Evolutionary conservation across 2,888 invertebrate genomes (phyloP), one percentile per base, ranked within the genome.

Genomic region (Hirtodrosophila confusa): DNA sequence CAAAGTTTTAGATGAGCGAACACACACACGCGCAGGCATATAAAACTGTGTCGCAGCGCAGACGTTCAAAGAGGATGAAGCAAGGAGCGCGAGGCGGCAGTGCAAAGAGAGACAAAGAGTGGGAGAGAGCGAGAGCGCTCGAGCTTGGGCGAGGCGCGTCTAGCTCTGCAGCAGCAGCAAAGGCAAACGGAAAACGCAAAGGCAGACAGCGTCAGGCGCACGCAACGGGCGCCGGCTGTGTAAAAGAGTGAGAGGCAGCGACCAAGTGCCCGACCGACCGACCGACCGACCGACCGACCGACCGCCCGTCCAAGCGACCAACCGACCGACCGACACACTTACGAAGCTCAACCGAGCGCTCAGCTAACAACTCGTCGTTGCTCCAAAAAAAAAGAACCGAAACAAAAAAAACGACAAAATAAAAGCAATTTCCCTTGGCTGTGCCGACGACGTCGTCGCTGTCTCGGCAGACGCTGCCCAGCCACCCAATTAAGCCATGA

Each of bases 401-500:
- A 23, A 6, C 35, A 50, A 39, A 35, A 43, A 31, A 60, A 53
- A 7, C 27, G n/a, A 53, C 45, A 45, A 40, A 57, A 57, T 51
- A 72, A 39, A 82, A 86, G 69, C 83, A 86, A 86, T 88, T 88
- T 82, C 75, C 83, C 85, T 67, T 80, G 62, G 57, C 66, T 61
- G 54, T 43, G 55, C 27, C 47, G 60, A 17, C 68, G 55, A 24
- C 47, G 60, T n/a, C 68, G 69, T 49, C 76, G 66, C 53, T 68
- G 72, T 76, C 75, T 74, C 88, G 70, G 69, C 88, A 83, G 88
- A 74, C 88, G 71, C 70, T 85, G 79, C 83, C 86, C 86, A 88
- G 83, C 83, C 86, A 82, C 79, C 83, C 76, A 86, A 83, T 82
- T 82, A 86, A 82, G 88, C 83, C 88, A 86, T 82, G 83, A 87